phyloP scores from a whole-genome alignment of 2,113 vertebrate species.

The Nyctereutes procyonoides region DNA sequence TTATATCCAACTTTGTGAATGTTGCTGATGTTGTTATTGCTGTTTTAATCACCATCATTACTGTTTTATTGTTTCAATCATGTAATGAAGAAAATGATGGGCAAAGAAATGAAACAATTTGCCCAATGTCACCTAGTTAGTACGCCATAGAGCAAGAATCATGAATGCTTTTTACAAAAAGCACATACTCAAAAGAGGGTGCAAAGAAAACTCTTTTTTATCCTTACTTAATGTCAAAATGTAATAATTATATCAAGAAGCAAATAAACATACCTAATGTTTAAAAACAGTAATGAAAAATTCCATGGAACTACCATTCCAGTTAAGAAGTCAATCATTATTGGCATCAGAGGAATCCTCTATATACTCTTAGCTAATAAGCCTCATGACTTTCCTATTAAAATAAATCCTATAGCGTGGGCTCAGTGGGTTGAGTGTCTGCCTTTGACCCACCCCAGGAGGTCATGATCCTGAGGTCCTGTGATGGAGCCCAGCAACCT shows the following conservation, averaged over 20 bases:
- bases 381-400: neutral
- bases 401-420: neutral
- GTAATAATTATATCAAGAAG: neutral
- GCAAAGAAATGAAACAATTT: neutral
- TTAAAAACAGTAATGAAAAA: constrained; percentile 20
- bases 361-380: neutral
- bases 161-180: neutral
- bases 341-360: neutral
- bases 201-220: neutral
- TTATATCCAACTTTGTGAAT: neutral
- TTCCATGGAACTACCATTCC: neutral
- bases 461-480: no score
- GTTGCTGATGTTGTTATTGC: neutral
- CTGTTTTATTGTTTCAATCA: neutral
- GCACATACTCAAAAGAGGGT: neutral
- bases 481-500: no score
- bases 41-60: neutral
- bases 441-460: no score
- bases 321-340: neutral
- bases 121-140: neutral
- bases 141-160: neutral
- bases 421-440: no score
- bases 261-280: neutral
- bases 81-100: neutral
- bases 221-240: neutral